phyloP scores from a whole-genome alignment of 1,140 invertebrate species.

The Ridgeia piscesae region DNA sequence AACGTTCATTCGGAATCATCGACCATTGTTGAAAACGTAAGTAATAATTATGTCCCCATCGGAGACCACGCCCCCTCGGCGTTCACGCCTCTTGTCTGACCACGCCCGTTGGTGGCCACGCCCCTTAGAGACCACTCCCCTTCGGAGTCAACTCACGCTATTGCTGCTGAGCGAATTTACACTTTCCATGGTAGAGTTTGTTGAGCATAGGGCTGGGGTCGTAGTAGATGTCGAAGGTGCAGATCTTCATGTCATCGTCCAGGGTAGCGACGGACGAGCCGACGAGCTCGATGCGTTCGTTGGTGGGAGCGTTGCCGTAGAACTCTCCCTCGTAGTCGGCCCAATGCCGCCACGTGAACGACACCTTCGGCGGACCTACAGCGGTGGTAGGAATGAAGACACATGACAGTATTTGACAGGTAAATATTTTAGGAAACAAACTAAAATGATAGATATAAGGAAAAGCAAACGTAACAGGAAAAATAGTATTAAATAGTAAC shows the following conservation, averaged over 20 bases:
- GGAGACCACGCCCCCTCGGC: no score
- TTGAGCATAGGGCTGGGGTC: slow-evolving; percentile 25
- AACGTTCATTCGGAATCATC: neutral
- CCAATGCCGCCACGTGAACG: slow-evolving; percentile 44
- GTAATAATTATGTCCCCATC: no score
- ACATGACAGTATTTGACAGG: no score
- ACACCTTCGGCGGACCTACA: slow-evolving; percentile 38
- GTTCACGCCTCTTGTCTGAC: no score
- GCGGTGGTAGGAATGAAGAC: neutral
- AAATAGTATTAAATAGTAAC: no score
- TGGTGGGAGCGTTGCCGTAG: slow-evolving; percentile 30
- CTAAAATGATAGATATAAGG: neutral
- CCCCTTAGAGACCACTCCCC: no score
- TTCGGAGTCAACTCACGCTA: neutral
- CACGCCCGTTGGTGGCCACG: no score
- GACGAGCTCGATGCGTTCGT: slow-evolving; percentile 37
- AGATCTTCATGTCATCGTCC: slow-evolving; percentile 36
- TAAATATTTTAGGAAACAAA: no score
- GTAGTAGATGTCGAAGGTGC: slow-evolving; percentile 36
- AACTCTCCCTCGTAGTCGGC: slow-evolving; percentile 34
- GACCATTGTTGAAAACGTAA: no score
- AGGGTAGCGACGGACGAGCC: slow-evolving; percentile 35
- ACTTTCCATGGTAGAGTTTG: neutral
- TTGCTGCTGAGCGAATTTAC: neutral
- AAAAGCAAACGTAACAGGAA: neutral